Evolutionary conservation across 2,797 vertebrate genomes (phyloP), one percentile per base, ranked within the genome.

Genomic region (Champsocephalus esox): DNA sequence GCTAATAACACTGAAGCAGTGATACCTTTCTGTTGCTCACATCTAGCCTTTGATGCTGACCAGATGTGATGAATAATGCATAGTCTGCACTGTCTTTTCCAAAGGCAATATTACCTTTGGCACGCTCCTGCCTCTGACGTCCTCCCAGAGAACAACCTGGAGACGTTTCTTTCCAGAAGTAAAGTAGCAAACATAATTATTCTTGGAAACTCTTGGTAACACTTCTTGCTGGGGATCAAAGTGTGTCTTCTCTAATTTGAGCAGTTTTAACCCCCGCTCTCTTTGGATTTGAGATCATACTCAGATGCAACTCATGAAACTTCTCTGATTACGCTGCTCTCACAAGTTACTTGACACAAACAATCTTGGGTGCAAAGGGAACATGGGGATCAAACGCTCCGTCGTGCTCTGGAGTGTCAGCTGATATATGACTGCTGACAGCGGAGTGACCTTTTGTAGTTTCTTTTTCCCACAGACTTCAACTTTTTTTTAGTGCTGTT

Each of bases 61-160:
- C 92, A 92, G 80, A 80, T 81, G 80, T 43, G 69, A 92, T 93
- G 83, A 88, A 92, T 93, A 92, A 93, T 91, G 74, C 68, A 94
- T 87, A 9, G 45, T 79, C 71, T 82, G 55, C 67, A 17, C 65
- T 44, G 56, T 63, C 54, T 84, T 69, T 73, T 79, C 78, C 80
- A 88, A 90, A 84, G 80, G 91, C 87, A 92, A 84, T 83, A 85
- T 92, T 88, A 90, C 89, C 86, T 90, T 83, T 86, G 85, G 79
- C 83, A 92, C 90, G 86, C 82, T 88, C 90, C 78, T 90, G 48
- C 78, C 86, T 80, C 68, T 32, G 72, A 87, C 70, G 82, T 85
- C 59, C 16, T 87, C 88, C 81, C 84, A 48, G 71, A 88, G 82
- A 82, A 82, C 81, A 84, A 70, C 46, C 76, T 72, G 63, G 68